phyloP scores from a whole-genome alignment of 2,888 invertebrate species.

The Epiblema foenella region DNA sequence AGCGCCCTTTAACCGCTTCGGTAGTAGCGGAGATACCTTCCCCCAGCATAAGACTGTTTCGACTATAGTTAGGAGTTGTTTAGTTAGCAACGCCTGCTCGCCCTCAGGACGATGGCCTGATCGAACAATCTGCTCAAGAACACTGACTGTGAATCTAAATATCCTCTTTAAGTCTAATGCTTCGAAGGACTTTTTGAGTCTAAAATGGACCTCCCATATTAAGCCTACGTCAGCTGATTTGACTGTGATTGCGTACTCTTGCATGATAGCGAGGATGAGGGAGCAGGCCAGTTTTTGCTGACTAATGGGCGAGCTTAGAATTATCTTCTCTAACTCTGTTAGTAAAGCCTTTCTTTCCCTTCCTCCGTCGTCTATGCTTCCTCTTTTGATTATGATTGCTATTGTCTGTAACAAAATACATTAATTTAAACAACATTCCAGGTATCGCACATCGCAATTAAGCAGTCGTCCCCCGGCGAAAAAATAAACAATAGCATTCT shows the following conservation, averaged over 20 bases:
- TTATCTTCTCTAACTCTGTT: constrained; percentile 90
- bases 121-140: constrained; percentile 74
- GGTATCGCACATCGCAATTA: rapidly evolving
- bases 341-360: constrained; percentile 88
- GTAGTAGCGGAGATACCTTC: constrained; percentile 88
- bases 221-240: constrained; percentile 94
- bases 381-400: constrained; percentile 94
- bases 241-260: constrained; percentile 94
- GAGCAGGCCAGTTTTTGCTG: constrained; percentile 94
- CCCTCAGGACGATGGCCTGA: constrained; percentile 80
- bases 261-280: constrained; percentile 92
- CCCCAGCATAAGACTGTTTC: constrained; percentile 93
- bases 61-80: constrained; percentile 90
- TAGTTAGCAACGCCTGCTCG: constrained; percentile 84
- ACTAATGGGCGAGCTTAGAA: constrained; percentile 91
- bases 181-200: constrained; percentile 94
- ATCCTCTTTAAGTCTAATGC: constrained; percentile 91
- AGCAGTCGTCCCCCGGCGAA: too few species aligned
- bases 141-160: constrained; percentile 84
- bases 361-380: constrained; percentile 90
- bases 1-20: constrained; percentile 88
- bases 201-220: constrained; percentile 94
- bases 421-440: constrained; percentile 46
- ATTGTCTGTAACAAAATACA: constrained; percentile 85
- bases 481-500: too few species aligned